Conservation (phyloP, 2,797 vertebrate species). For the Erpetoichthys calabaricus region DNA sequence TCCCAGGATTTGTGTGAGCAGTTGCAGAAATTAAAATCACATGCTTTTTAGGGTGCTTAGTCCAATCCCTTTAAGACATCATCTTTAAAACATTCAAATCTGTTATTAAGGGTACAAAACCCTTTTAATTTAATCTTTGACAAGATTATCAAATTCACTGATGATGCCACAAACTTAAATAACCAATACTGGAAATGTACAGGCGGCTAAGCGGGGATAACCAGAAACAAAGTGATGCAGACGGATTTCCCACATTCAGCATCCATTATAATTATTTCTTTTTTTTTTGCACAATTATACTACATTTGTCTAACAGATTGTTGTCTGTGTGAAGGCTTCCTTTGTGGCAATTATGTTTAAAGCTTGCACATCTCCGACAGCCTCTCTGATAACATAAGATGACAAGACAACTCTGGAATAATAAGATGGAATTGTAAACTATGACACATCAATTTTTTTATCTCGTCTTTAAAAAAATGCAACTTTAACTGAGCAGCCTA, state of each 20-base stretch:
- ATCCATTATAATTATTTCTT: too few species aligned
- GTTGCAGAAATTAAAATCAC: constrained; percentile 59
- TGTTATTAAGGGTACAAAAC: constrained; percentile 50
- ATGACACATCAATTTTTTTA: too few species aligned
- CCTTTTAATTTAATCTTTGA: constrained; percentile 58
- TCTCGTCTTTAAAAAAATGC: too few species aligned
- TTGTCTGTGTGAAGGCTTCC: too few species aligned
- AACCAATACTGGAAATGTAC: constrained; percentile 38
- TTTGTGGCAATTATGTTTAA: too few species aligned
- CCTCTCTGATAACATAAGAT: too few species aligned
- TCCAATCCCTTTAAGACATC: constrained; percentile 52
- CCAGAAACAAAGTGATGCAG: constrained; percentile 39
- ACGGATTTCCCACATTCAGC: constrained; percentile 30
- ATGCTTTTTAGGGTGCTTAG: constrained; percentile 55
- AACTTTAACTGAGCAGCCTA: too few species aligned
- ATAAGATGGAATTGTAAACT: too few species aligned
- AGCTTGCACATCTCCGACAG: too few species aligned
- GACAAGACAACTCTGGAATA: too few species aligned
- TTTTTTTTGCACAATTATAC: too few species aligned
- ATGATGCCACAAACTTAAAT: constrained; percentile 59
- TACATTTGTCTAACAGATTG: too few species aligned
- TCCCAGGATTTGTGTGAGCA: constrained; percentile 51
- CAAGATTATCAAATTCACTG: constrained; percentile 58
- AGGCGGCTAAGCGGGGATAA: constrained; percentile 42
- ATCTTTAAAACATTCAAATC: constrained; percentile 55